phyloP scores from a whole-genome alignment of 2,888 invertebrate species.

The Troilus luridus region DNA sequence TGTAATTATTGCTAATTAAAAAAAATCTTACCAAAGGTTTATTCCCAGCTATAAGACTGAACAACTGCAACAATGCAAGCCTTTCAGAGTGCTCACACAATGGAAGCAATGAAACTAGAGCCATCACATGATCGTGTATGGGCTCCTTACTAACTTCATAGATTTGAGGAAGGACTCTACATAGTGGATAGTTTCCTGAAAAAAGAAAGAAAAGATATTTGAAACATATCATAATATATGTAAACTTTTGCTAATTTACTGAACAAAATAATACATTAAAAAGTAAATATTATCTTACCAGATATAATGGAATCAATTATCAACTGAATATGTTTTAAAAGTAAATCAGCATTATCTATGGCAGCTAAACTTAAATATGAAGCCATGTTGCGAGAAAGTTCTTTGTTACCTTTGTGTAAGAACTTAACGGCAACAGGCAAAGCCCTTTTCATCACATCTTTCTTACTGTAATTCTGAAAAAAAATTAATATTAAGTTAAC shows the following conservation, averaged over 20 bases:
- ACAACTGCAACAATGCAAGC: constrained; percentile 85
- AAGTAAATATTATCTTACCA: constrained; percentile 71
- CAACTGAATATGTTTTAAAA: constrained; percentile 89
- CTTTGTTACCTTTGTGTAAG: constrained; percentile 89
- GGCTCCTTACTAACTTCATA: constrained; percentile 91
- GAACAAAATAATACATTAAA: neutral
- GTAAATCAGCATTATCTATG: constrained; percentile 87
- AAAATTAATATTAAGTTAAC: neutral
- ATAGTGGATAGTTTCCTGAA: constrained; percentile 88
- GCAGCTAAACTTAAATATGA: constrained; percentile 93
- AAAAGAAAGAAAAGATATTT: neutral
- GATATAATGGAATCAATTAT: constrained; percentile 92
- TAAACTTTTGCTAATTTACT: neutral
- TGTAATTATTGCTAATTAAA: constrained; percentile 60
- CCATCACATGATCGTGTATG: constrained; percentile 86
- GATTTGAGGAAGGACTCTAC: constrained; percentile 90
- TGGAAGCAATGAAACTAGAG: constrained; percentile 84
- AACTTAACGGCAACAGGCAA: constrained; percentile 93
- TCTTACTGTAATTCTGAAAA: constrained; percentile 79
- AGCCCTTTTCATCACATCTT: constrained; percentile 84
- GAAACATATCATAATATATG: neutral
- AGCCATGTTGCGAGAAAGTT: constrained; percentile 90
- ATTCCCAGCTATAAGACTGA: constrained; percentile 85
- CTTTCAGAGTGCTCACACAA: constrained; percentile 90
- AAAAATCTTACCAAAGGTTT: constrained; percentile 77